A percentile compares a stretch with the other conserved stretches of the same genome.
These are phyloP conservation scores for Pipistrellus pygmaeus DNA, from an alignment of 2,797 vertebrate genomes.

Conservation along the genomic window DNA sequence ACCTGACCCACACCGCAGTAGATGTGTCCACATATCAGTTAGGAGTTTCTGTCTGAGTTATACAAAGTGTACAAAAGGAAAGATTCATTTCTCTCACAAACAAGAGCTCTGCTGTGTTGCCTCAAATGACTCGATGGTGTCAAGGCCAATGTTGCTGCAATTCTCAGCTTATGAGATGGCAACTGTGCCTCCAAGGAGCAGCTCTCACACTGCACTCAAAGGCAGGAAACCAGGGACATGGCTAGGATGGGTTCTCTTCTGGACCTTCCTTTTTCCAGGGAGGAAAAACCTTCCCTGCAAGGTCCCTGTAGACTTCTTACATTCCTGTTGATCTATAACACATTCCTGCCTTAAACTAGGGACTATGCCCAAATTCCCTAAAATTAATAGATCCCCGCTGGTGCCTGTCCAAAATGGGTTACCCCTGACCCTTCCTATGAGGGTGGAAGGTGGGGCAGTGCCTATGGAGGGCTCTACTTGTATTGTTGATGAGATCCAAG, in stretches of 20 bases:
- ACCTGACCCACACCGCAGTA: fast-evolving
- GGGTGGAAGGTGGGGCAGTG: not conserved
- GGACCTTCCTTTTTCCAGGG: not conserved
- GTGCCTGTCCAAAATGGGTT: not conserved
- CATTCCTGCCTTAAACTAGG: not conserved
- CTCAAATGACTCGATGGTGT: not conserved
- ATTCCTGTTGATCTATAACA: not conserved
- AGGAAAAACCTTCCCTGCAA: not conserved
- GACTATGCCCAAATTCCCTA: not conserved
- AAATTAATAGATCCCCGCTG: not conserved
- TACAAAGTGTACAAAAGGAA: fast-evolving
- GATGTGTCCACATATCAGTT: fast-evolving
- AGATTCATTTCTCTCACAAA: not conserved
- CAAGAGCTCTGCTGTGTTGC: not conserved
- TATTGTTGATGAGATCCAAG: not conserved
- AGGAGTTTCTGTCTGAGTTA: too few relatives aligned
- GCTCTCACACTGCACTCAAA: not conserved
- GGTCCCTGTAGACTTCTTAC: not conserved
- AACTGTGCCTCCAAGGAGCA: not conserved
- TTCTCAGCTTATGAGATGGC: not conserved
- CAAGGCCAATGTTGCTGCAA: not conserved
- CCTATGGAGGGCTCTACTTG: not conserved
- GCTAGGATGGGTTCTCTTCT: not conserved
- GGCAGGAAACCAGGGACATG: not conserved
- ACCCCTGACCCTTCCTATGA: not conserved